phyloP scores from a whole-genome alignment of 2,888 invertebrate species.

The Spialia ferax region DNA sequence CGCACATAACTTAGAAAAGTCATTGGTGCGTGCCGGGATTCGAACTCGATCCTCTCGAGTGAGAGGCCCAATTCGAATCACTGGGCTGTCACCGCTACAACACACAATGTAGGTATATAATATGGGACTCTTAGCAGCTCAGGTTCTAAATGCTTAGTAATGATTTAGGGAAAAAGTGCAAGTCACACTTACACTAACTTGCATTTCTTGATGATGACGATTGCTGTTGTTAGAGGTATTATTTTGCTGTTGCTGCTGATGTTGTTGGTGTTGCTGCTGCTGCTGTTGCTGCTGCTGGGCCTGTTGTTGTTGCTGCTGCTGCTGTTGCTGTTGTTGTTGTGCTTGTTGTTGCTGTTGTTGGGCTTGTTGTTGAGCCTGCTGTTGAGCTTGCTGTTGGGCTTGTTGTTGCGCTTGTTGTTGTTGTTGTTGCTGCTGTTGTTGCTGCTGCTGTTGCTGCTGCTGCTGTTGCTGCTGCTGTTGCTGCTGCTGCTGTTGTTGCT shows the following conservation, averaged over 20 bases:
- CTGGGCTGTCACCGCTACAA: too few species aligned
- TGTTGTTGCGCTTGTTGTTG: constrained; percentile 58
- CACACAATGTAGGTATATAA: too few species aligned
- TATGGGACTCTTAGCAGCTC: background rate
- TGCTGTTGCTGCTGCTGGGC: constrained; percentile 65
- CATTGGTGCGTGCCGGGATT: too few species aligned
- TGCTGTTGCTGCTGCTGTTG: constrained; percentile 73
- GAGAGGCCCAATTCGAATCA: too few species aligned
- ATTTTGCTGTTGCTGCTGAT: constrained; percentile 58
- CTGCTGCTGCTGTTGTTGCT: constrained; percentile 79
- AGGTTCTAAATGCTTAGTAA: background rate
- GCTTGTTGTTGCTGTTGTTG: constrained; percentile 63
- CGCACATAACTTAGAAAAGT: too few species aligned
- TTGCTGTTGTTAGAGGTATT: constrained; percentile 68
- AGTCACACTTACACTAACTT: constrained; percentile 65
- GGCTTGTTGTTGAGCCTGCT: constrained; percentile 69
- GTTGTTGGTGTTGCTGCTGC: constrained; percentile 59
- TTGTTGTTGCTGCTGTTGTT: constrained; percentile 65
- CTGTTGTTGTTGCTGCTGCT: constrained; percentile 73
- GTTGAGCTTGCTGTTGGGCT: constrained; percentile 61
- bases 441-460: constrained; percentile 77
- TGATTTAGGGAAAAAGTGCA: background rate
- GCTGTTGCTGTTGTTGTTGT: constrained; percentile 57
- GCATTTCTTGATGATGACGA: constrained; percentile 85
- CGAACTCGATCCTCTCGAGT: too few species aligned